Evolutionary conservation across 2,113 vertebrate genomes (phyloP), one percentile per base, ranked within the genome.

Genomic region (Phalacrocorax carbo): DNA sequence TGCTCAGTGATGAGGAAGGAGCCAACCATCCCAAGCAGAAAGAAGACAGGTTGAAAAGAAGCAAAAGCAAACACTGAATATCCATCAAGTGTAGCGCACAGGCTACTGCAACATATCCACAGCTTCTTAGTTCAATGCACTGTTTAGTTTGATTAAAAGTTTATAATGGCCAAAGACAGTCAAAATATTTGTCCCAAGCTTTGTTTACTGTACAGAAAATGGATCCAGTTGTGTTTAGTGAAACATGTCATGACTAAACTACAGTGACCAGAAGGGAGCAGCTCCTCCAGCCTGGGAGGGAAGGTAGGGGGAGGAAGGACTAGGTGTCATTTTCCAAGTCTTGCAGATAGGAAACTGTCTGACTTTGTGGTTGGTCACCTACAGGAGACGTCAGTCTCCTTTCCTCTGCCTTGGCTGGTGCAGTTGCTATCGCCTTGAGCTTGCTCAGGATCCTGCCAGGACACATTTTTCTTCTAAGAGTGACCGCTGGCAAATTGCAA

Each of bases 171-270:
- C 90, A 86, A 86, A 93, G 44, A 55, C 1, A 3, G 36, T 48
- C 19, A 65, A 86, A 96, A 77, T 62, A 77, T 48, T 86, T 48
- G 55, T 52, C 58, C 17, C n/a, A 36, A 83, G 52, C 44, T 79
- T 78, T 94, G 44, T 65, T 96, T 84, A 86, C 73, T 34, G 61
- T 22, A 69, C 42, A 72, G 58, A 87, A 94, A 91, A 85, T 38
- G 6, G 40, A 69, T 75, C 42, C 29, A 55, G 3, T 46, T 73
- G 73, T 36, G 25, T 38, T 54, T 29, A 61, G 69, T 51, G 49
- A 91, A 93, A 69, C 11, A 80, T 9, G 13, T 36, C 32, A 66
- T 18, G 73, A 3, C n/a, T 55, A 48, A 90, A 75, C 68, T 55
- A 44, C n/a, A 36, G 23, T 9, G 66, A 76, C 34, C 80, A 60